Percentiles rank a stretch among this genome's conserved stretches.
phyloP scores from a whole-genome alignment of 2,797 vertebrate genomes.

The Clarias pachynema region DNA sequence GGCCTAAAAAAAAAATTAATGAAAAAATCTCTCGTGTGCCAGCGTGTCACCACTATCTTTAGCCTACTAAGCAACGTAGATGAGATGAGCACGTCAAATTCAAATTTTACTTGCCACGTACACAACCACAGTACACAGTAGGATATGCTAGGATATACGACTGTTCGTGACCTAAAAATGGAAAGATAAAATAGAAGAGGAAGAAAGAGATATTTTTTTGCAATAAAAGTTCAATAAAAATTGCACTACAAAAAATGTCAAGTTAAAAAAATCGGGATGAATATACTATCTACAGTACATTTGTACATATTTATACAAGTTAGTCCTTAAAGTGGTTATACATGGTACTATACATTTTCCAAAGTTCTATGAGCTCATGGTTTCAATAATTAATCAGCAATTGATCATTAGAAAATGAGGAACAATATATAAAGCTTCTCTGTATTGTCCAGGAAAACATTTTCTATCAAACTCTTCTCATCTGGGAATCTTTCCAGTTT shows the following conservation, averaged over 20 bases:
- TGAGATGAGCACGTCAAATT: slow-evolving; percentile 22
- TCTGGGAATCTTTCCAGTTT: background rate
- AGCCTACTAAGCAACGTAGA: slow-evolving; percentile 43
- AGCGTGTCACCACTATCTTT: slow-evolving; percentile 54
- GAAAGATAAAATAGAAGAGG: too few species aligned
- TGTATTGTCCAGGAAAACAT: background rate
- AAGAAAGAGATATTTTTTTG: too few species aligned
- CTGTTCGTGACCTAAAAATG: too few species aligned
- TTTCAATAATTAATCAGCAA: background rate
- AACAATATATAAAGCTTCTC: background rate
- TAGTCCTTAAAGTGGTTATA: background rate
- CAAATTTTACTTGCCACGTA: too few species aligned
- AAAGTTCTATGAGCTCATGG: background rate
- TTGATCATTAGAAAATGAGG: background rate
- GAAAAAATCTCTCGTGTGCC: slow-evolving; percentile 30
- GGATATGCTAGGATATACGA: too few species aligned
- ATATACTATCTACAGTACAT: too few species aligned
- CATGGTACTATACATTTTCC: background rate
- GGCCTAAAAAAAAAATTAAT: slow-evolving; percentile 35
- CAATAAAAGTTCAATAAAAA: too few species aligned
- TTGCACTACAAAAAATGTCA: too few species aligned
- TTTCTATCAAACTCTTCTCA: background rate
- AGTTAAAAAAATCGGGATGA: too few species aligned
- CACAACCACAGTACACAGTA: too few species aligned
- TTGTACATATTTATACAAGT: background rate